Conservation (phyloP, 2,113 vertebrate genomes). For the Zingel zingel region DNA sequence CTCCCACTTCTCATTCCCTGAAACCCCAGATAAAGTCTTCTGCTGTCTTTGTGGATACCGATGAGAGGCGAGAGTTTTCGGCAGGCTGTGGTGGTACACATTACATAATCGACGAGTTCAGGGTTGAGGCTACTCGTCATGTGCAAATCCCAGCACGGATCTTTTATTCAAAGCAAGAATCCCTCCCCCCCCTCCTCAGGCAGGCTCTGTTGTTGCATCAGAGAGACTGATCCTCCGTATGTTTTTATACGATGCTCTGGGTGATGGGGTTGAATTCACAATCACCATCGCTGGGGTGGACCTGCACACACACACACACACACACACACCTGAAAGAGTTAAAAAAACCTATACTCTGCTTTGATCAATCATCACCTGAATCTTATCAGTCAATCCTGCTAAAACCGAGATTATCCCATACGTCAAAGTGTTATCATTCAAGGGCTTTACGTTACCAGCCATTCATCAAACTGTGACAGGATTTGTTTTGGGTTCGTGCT, state of each 20-base stretch:
- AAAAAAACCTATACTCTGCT: not conserved
- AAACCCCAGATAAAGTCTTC: slow-evolving; percentile 55
- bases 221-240: slow-evolving; percentile 52
- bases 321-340: not conserved
- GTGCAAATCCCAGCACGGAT: slow-evolving; percentile 48
- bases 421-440: slow-evolving; percentile 40
- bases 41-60: slow-evolving; percentile 35
- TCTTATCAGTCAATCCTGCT: slow-evolving; percentile 45
- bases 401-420: slow-evolving; percentile 40
- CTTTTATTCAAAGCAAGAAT: slow-evolving; percentile 65
- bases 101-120: slow-evolving; percentile 72
- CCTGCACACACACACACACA: not conserved
- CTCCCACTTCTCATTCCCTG: slow-evolving; percentile 45
- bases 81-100: slow-evolving; percentile 24
- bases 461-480: slow-evolving; percentile 46
- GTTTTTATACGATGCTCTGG: slow-evolving; percentile 16
- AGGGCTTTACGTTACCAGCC: slow-evolving; percentile 8
- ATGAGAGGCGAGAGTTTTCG: slow-evolving; percentile 26
- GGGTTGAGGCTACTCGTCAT: slow-evolving; percentile 44
- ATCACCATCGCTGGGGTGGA: not conserved
- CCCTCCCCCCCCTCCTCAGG: not conserved
- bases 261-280: slow-evolving; percentile 47
- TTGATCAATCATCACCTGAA: slow-evolving; percentile 27
- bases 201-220: slow-evolving; percentile 47
- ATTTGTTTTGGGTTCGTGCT: slow-evolving; percentile 17